Base-by-base conservation (phyloP, 2,888 invertebrate genomes). In the Machimus atricapillus region DNA sequence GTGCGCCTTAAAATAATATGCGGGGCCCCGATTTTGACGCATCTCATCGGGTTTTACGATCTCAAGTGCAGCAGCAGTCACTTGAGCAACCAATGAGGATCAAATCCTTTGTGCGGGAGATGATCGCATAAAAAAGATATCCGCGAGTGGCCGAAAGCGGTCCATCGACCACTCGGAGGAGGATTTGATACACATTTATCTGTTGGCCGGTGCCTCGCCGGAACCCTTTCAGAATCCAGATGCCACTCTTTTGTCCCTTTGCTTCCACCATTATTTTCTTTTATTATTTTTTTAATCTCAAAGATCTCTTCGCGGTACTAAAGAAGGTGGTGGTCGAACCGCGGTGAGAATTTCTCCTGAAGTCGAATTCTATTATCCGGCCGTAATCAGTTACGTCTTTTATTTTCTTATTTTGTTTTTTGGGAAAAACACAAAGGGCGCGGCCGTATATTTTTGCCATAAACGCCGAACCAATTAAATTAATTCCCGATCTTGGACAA, bases 1-100 rank as follows among this genome's bases (percentile, higher is more conserved):
- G 86, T 86, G 81, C 66, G 74, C 86, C 79, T 81, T 86, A 81
- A 86, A 86, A 86, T 81, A 86, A 86, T 74, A 86, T 86, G 81
- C 86, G 86, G 86, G 78, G 73, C 78, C 66, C 66, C 56, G 86
- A 86, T 66, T 85, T 40, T 85, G 85, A 74, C 27, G 73, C 46
- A 46, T 85, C 85, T 85, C 85, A 85, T 85, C 85, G 74, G 27
- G 46, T 85, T 85, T 85, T 85, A 85, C 74, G 73, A 85, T 85
- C 74, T 85, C 85, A 74, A 85, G 74, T 85, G 74, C 40, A 85
- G 82, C 58, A 82, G 58, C 82, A 82, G 82, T 82, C 82, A 82
- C 82, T 82, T 58, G 74, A 85, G 85, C 19, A 85, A 85, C 85
- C 74, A 74, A 74, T 74, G 74, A 52, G 43, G 74, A 85, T 85